Percentiles rank a stretch among this genome's conserved stretches.
phyloP scores from a whole-genome alignment of 2,888 invertebrate species.

The Cantharis nigra region DNA sequence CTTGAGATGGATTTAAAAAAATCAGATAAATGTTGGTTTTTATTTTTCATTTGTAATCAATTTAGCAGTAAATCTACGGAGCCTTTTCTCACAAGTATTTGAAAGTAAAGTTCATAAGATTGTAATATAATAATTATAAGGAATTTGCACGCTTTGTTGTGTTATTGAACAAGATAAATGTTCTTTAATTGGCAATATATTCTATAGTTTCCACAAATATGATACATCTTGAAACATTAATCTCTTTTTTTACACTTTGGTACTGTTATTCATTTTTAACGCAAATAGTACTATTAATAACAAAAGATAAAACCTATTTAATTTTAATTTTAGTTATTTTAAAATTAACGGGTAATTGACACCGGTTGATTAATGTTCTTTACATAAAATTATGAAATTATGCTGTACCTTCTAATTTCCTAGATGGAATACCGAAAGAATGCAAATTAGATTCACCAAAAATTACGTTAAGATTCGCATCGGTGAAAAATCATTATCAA shows the following conservation, averaged over 20 bases:
- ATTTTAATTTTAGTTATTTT: background rate
- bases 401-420: background rate
- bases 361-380: background rate
- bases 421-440: background rate
- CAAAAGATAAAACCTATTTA: background rate
- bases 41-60: background rate
- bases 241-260: background rate
- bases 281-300: background rate
- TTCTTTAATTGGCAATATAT: background rate
- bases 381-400: background rate
- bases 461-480: background rate
- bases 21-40: background rate
- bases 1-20: background rate
- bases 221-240: background rate
- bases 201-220: background rate
- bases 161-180: slow-evolving; percentile 8
- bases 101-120: slow-evolving; percentile 3
- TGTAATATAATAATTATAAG: slow-evolving; percentile 11
- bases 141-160: slow-evolving; percentile 21
- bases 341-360: background rate
- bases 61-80: background rate
- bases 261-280: background rate
- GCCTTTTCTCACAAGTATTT: background rate
- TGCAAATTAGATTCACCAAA: background rate
- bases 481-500: background rate